Percentiles rank a stretch among this genome's conserved stretches.
Evolutionary conservation across 2,797 vertebrate genomes (phyloP).

Genomic region (Perodicticus potto): DNA sequence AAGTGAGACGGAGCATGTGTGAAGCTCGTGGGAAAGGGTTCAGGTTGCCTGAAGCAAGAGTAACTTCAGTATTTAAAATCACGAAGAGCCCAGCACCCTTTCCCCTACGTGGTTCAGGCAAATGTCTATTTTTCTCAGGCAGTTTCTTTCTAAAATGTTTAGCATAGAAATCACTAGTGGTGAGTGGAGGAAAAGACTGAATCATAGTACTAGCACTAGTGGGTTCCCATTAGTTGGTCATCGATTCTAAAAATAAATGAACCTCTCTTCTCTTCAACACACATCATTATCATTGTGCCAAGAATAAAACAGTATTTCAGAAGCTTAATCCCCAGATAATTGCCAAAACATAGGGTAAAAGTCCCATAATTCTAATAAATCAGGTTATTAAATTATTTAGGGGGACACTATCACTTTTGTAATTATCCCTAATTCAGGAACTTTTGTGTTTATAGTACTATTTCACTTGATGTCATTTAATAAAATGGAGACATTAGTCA

Average conservation of each 20-base stretch:
- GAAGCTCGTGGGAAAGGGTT: conserved; percentile 64
- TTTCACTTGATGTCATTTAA: background rate
- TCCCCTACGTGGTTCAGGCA: conserved; percentile 17
- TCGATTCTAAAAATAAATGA: conserved; percentile 31
- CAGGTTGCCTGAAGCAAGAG: conserved; percentile 55
- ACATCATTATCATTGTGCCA: background rate
- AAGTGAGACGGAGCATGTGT: conserved; percentile 56
- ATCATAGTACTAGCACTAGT: background rate
- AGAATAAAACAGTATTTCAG: background rate
- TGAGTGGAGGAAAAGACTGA: conserved; percentile 10
- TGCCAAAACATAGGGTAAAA: background rate
- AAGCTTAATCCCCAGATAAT: background rate
- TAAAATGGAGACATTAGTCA: conserved; percentile 17
- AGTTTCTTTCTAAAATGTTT: conserved; percentile 59
- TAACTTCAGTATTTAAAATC: conserved; percentile 58
- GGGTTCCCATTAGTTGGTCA: background rate
- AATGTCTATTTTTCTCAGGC: conserved; percentile 21
- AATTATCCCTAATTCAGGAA: background rate
- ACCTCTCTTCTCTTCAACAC: background rate
- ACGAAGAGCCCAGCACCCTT: conserved; percentile 5
- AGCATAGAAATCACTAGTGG: conserved; percentile 13
- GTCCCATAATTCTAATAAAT: background rate
- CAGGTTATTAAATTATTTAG: background rate
- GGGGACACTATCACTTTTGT: background rate
- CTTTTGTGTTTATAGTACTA: background rate